Conservation (phyloP, 2,888 invertebrate species). For the Drosophila paranaensis region DNA sequence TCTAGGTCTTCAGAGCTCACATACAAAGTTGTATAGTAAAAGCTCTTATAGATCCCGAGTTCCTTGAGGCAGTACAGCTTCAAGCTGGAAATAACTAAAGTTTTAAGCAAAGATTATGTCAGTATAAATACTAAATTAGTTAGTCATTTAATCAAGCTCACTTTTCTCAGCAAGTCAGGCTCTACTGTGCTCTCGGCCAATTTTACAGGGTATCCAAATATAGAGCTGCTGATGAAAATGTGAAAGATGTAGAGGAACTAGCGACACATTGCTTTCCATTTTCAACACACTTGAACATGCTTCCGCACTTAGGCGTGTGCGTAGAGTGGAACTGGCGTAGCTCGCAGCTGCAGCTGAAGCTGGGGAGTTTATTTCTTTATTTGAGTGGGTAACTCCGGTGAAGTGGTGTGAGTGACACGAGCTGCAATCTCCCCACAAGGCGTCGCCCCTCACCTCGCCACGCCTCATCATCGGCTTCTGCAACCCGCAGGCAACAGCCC, state of each 20-base stretch:
- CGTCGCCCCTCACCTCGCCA: background rate
- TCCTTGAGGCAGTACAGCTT: background rate
- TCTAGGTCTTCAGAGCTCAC: accelerated
- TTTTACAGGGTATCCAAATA: conserved; percentile 11
- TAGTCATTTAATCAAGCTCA: background rate
- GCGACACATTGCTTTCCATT: conserved; percentile 69
- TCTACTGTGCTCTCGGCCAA: background rate
- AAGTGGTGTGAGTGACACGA: conserved; percentile 66
- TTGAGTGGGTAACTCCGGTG: conserved; percentile 33
- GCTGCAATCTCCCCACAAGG: conserved; percentile 26
- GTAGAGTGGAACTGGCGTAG: conserved; percentile 52
- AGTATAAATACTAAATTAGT: background rate
- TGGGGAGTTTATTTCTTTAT: conserved; percentile 18
- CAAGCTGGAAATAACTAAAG: background rate
- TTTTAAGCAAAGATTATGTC: too few relatives aligned
- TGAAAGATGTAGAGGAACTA: conserved; percentile 30
- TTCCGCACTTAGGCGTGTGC: conserved; percentile 80
- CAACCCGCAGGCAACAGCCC: conserved; percentile 55
- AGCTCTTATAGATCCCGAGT: background rate
- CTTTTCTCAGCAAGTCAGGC: background rate
- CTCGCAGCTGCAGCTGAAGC: conserved; percentile 17
- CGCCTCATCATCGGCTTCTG: background rate
- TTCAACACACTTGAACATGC: conserved; percentile 81
- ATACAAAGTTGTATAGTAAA: background rate
- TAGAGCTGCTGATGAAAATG: conserved; percentile 5